Base-by-base conservation (phyloP, 1,140 invertebrate species). In the Drosophila tani region DNA sequence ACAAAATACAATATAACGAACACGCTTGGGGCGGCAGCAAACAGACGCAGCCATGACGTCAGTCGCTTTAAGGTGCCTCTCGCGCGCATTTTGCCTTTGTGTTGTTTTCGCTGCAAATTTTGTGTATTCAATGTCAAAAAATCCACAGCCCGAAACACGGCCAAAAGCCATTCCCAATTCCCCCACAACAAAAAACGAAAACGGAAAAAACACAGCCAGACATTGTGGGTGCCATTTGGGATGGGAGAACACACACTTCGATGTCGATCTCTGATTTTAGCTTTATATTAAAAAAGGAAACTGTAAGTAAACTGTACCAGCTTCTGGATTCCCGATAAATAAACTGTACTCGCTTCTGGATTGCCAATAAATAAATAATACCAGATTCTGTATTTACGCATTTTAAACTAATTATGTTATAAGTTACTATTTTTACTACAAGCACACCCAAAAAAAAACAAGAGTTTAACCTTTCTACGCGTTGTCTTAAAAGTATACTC, bases 101-200 rank as follows among this genome's bases (percentile, higher is more conserved):
- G 53, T 21, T 56, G 32, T 56, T 67, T 71, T 70, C 67, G 46
- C 41, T 81, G 76, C 79, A 82, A 85, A 67, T 85, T 86, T 76
- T 82, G 79, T 82, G 66, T 73, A 82, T 87, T 86, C 80, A 87
- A 80, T 86, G 83, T 76, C 83, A 82, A 78, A 85, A n/a, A 9
- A 63, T 73, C 58, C 62, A 59, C 47, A 49, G 75, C 50, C 50
- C 45, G 66, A 53, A 53, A 65, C 35, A 57, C 47, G 55, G 55
- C 57, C 58, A 74, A 59, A 47, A 51, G 56, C 62, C 57, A 43
- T 38, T 71, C 46, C 70, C 45, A 32, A 43, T 14, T 35, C 29
- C 56, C 50, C 19, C 24, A 47, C 15, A 49, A 38, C 27, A 66
- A 59, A 29, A 43, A 27, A 17, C n/a, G 21, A 24, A 24, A 24